Base-by-base conservation (phyloP, 2,113 vertebrate genomes). In the Heptranchias perlo region DNA sequence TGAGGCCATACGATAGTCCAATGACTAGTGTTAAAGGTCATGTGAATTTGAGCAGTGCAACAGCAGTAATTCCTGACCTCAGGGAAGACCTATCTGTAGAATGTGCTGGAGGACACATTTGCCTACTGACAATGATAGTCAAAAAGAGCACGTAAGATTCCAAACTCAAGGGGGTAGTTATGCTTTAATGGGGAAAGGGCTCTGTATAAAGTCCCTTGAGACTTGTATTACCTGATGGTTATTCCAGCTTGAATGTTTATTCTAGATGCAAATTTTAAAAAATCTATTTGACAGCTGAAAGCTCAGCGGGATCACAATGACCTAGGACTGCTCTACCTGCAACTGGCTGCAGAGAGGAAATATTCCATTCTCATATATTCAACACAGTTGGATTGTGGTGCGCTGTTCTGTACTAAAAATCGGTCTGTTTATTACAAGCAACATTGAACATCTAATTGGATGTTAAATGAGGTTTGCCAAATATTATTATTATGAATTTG, bases 11-110 rank as follows among this genome's bases (percentile, higher is more conserved):
- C 62, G 28, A 67, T 44, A 64, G 61, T 67, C 61, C 61, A 64
- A 44, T 65, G 16, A 94, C 58, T 39, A 62, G 92, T 94, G 92
- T 94, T 64, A 94, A 94, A 94, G 92, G 92, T 94, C 92, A 47
- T 65, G 92, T 67, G 92, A 94, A 94, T 94, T 31, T 44, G 6
- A 94, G n/a, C 92, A 94, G 61, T 62, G 92, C 92, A 44, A 65
- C 61, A 94, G n/a, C n/a, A 94, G 58, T 94, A 64, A 94, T 94
- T 67, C n/a, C 64, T 94, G 92, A 94, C 92, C 92, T 94, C n/a
- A n/a, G 54, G 18, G n/a, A 67, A 65, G n/a, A 65, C 21, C 92
- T 64, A 65, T 47, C 35, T 65, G 35, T 65, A 65, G 58, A 64
- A 64, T 94, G 92, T 65, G 62, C 64, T 94, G 92, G 18, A 67